Evolutionary conservation across 2,888 invertebrate genomes (phyloP).

Genomic region (Acrobasis suavella): DNA sequence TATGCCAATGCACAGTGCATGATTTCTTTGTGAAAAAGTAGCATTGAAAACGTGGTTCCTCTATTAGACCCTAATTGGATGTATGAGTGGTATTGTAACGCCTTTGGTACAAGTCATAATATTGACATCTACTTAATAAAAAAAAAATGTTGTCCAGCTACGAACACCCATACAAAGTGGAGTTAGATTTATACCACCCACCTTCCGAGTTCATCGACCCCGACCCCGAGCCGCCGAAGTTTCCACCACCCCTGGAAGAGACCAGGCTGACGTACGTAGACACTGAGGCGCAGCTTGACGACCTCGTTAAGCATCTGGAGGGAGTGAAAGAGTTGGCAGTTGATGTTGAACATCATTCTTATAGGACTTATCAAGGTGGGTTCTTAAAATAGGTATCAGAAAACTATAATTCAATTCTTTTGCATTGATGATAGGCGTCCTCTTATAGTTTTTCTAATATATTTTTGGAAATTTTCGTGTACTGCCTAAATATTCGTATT

Average conservation of each 20-base stretch:
- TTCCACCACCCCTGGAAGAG: slow-evolving; percentile 75
- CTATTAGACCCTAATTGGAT: too few species aligned
- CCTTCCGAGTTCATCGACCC: slow-evolving; percentile 74
- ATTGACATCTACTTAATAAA: too few species aligned
- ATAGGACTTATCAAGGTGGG: slow-evolving; percentile 93
- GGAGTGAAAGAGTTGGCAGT: slow-evolving; percentile 90
- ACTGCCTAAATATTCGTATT: too few species aligned
- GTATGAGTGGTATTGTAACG: too few species aligned
- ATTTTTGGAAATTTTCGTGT: too few species aligned
- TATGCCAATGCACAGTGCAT: too few species aligned
- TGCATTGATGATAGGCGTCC: too few species aligned
- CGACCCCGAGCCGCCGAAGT: slow-evolving; percentile 59
- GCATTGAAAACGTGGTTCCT: too few species aligned
- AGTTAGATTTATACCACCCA: slow-evolving; percentile 88
- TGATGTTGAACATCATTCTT: slow-evolving; percentile 97
- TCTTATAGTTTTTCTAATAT: too few species aligned
- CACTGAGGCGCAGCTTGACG: slow-evolving; percentile 83
- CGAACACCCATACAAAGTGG: slow-evolving; percentile 94
- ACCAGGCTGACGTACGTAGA: slow-evolving; percentile 88
- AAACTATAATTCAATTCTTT: too few species aligned
- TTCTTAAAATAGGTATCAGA: too few species aligned
- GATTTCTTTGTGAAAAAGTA: too few species aligned
- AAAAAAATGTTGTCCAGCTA: slow-evolving; percentile 74
- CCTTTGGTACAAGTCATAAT: not conserved
- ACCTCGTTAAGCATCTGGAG: slow-evolving; percentile 85